Conservation (phyloP, 2,888 invertebrate species). For the Elmis aenea region DNA sequence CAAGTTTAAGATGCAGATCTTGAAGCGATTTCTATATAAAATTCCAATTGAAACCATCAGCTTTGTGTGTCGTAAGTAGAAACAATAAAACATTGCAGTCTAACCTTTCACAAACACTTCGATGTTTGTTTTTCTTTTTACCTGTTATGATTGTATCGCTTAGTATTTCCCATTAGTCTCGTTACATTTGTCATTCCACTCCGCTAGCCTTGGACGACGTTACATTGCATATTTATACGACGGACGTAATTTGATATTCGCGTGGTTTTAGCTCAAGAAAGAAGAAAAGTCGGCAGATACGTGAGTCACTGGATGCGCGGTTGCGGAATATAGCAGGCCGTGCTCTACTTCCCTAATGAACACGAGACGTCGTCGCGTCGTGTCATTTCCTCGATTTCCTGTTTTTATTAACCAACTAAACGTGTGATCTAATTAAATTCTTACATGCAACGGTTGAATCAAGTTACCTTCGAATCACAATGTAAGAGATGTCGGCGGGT, state of each 20-base stretch:
- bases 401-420: too few relatives aligned
- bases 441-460: slow-evolving; percentile 1
- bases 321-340: slow-evolving; percentile 5
- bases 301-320: slow-evolving; percentile 5
- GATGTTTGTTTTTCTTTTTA: too few relatives aligned
- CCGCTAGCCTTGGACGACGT: slow-evolving; percentile 9
- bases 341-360: slow-evolving; percentile 11
- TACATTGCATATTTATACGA: slow-evolving; percentile 3
- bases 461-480: too few relatives aligned
- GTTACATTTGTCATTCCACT: slow-evolving; percentile 7
- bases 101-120: too few relatives aligned
- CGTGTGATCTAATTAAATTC: background rate
- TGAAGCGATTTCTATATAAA: too few relatives aligned
- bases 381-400: slow-evolving; percentile 3
- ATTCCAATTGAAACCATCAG: too few relatives aligned
- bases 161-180: too few relatives aligned
- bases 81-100: too few relatives aligned
- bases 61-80: too few relatives aligned
- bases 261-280: slow-evolving; percentile 7
- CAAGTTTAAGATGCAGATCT: too few relatives aligned
- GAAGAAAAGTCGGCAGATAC: slow-evolving; percentile 5
- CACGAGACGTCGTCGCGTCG: slow-evolving; percentile 3
- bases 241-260: slow-evolving; percentile 7
- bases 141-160: too few relatives aligned
- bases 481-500: too few relatives aligned